A percentile compares a stretch with the other conserved stretches of the same genome.
These are phyloP conservation scores for Drosophila pectinifera DNA, from an alignment of 1,140 invertebrate genomes.

Conservation along the genomic window DNA sequence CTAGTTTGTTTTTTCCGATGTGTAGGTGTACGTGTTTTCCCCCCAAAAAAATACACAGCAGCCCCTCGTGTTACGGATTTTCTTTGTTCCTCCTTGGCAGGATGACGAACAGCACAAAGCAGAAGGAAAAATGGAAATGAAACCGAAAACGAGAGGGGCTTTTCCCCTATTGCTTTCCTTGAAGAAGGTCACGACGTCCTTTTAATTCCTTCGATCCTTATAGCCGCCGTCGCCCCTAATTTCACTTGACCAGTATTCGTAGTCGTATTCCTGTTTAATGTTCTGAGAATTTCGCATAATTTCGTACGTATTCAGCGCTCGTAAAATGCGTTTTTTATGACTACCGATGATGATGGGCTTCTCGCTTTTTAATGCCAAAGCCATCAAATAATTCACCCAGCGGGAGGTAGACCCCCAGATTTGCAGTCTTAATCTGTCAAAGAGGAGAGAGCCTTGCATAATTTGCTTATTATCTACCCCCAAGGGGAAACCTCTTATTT, in stretches of 20 bases:
- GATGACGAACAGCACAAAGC: constrained; percentile 22
- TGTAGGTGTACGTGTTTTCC: constrained; percentile 11
- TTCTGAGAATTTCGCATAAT: constrained; percentile 60
- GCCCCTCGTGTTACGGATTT: constrained; percentile 35
- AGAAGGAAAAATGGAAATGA: constrained; percentile 12
- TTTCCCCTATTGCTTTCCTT: constrained; percentile 57
- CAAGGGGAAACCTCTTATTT: constrained; percentile 1
- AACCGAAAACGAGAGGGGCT: constrained; percentile 16
- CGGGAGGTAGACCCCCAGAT: constrained; percentile 7
- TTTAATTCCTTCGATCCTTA: constrained; percentile 15
- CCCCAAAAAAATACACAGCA: constrained; percentile 5
- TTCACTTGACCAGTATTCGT: constrained; percentile 36
- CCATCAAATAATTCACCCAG: not conserved
- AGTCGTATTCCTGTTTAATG: constrained; percentile 30
- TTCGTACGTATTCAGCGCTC: constrained; percentile 43
- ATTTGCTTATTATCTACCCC: not conserved
- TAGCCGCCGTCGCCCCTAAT: not conserved
- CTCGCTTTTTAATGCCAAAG: constrained; percentile 23
- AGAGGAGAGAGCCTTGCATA: not conserved
- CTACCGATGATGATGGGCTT: not conserved
- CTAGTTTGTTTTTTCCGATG: constrained; percentile 14
- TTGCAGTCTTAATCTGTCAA: constrained; percentile 6
- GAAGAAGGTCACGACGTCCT: constrained; percentile 68
- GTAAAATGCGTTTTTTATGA: constrained; percentile 41
- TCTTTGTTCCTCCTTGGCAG: constrained; percentile 33